Conservation (phyloP, 2,797 vertebrate genomes). For the Nothura maculosa region DNA sequence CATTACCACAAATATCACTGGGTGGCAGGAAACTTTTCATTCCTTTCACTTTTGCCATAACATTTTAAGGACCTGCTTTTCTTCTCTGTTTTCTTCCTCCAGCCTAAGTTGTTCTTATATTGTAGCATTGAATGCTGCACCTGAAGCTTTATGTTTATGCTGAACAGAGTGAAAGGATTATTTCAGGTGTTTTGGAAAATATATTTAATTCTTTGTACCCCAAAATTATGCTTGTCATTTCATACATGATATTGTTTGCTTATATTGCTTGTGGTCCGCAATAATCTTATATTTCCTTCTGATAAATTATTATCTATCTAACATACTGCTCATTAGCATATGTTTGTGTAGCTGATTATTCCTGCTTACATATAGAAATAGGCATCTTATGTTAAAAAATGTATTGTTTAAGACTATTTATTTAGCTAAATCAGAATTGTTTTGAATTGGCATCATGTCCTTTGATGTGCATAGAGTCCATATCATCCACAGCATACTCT, state of each 20-base stretch:
- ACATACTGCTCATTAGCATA: background rate
- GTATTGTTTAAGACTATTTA: background rate
- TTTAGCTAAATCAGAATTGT: background rate
- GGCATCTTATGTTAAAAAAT: background rate
- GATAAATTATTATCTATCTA: background rate
- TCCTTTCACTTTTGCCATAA: background rate
- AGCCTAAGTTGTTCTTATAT: background rate
- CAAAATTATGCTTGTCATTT: background rate
- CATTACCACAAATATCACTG: background rate
- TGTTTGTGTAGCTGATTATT: background rate
- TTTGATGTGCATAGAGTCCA: background rate
- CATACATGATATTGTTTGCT: background rate
- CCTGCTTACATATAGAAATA: background rate
- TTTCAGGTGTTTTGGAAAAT: background rate
- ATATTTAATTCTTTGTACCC: background rate
- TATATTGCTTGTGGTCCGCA: background rate
- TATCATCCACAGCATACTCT: background rate
- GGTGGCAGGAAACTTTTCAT: background rate
- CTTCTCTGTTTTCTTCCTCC: background rate
- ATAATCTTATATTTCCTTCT: background rate
- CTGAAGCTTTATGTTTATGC: background rate
- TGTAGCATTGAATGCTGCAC: background rate
- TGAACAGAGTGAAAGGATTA: background rate
- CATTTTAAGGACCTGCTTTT: background rate
- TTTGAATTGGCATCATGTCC: background rate